These are phyloP conservation scores for Margaritifera margaritifera DNA, from an alignment of 2,888 invertebrate genomes.

Conservation along the genomic window DNA sequence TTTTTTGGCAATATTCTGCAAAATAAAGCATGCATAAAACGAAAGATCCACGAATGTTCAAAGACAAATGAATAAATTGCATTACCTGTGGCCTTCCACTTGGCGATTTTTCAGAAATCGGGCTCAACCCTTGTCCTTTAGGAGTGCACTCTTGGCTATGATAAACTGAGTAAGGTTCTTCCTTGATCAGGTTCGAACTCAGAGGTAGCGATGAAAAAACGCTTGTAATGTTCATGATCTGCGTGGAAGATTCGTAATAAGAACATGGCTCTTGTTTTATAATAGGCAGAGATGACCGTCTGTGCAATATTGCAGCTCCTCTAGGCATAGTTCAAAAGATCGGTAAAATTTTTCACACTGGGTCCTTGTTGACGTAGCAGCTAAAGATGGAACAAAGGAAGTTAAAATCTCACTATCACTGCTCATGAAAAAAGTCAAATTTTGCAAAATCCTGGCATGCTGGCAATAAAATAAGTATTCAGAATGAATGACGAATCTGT, in stretches of 20 bases:
- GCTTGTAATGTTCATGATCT: conserved; percentile 57
- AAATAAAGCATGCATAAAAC: too few species aligned
- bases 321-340: conserved; percentile 48
- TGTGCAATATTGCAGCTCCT: conserved; percentile 42
- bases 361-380: conserved; percentile 29
- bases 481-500: conserved; percentile 17
- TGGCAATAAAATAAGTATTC: conserved; percentile 27
- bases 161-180: conserved; percentile 23
- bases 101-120: conserved; percentile 42
- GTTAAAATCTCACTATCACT: conserved; percentile 20
- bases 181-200: conserved; percentile 33
- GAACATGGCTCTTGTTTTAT: conserved; percentile 55
- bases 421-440: conserved; percentile 38
- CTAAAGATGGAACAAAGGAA: conserved; percentile 29
- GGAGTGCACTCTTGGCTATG: conserved; percentile 30
- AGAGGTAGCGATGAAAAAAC: conserved; percentile 41
- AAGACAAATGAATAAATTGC: too few species aligned
- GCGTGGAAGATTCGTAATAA: conserved; percentile 47
- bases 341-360: conserved; percentile 12
- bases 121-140: conserved; percentile 36
- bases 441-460: conserved; percentile 14
- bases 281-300: conserved; percentile 49
- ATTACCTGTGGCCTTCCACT: conserved; percentile 55
- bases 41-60: too few species aligned
- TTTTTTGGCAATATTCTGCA: too few species aligned